Percentiles rank a stretch among this genome's conserved stretches.
Conservation (phyloP, 2,888 invertebrate genomes). For the Drosophila anomalata region DNA sequence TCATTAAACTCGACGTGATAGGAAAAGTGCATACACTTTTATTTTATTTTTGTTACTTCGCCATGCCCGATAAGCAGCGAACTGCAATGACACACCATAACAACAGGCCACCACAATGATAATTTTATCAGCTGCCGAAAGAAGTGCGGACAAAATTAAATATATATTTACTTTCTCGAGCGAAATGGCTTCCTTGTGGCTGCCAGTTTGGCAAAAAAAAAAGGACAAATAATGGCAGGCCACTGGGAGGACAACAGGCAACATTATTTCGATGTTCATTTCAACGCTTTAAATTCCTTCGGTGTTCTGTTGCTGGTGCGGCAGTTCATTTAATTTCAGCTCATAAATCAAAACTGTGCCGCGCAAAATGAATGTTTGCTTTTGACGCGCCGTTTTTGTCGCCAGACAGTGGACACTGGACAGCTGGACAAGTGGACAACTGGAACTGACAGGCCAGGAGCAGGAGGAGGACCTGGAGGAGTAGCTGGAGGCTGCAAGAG, state of each 20-base stretch:
- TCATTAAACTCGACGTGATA: constrained; percentile 18
- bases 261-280: constrained; percentile 55
- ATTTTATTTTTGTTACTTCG: constrained; percentile 61
- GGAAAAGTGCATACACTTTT: constrained; percentile 70
- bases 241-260: constrained; percentile 44
- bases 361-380: constrained; percentile 79
- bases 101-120: constrained; percentile 40
- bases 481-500: constrained; percentile 8
- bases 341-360: constrained; percentile 81
- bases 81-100: constrained; percentile 39
- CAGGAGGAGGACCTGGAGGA: constrained; percentile 1
- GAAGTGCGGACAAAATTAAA: constrained; percentile 30
- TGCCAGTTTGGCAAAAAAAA: constrained; percentile 50
- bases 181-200: constrained; percentile 57
- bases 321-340: constrained; percentile 79
- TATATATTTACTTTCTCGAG: constrained; percentile 65
- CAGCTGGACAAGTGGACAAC: constrained; percentile 25
- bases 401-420: constrained; percentile 51
- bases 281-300: constrained; percentile 76
- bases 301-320: constrained; percentile 51
- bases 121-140: constrained; percentile 39
- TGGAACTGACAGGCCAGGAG: constrained; percentile 31
- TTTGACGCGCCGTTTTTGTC: constrained; percentile 74
- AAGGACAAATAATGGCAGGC: constrained; percentile 4
- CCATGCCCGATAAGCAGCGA: constrained; percentile 62